Conservation (phyloP, 2,113 vertebrate genomes). For the Cavia porcellus region DNA sequence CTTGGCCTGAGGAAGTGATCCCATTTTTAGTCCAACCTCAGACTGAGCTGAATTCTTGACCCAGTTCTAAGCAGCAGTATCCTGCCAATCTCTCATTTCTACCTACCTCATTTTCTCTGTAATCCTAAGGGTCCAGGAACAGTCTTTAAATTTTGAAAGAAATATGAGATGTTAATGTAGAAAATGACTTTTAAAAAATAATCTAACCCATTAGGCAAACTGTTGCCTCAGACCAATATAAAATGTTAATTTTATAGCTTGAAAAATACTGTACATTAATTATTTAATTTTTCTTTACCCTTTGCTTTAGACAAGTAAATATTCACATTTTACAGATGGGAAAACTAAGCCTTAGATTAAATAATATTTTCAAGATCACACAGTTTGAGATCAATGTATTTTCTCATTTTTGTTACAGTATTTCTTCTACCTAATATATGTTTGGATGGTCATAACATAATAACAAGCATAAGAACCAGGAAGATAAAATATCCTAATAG, state of each 20-base stretch:
- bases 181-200: slow-evolving; percentile 51
- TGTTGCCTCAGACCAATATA: neutral
- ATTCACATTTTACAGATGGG: slow-evolving; percentile 44
- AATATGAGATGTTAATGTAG: neutral
- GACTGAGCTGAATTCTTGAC: slow-evolving; percentile 13
- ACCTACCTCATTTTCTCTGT: neutral
- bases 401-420: slow-evolving; percentile 44
- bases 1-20: neutral
- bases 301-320: slow-evolving; percentile 46
- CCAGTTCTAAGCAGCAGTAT: neutral
- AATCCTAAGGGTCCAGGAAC: neutral
- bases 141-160: slow-evolving; percentile 44
- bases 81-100: neutral
- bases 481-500: neutral
- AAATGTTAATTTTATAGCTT: slow-evolving; percentile 51
- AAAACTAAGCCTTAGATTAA: slow-evolving; percentile 37
- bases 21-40: neutral
- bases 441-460: slow-evolving; percentile 18
- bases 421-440: neutral
- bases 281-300: slow-evolving; percentile 25
- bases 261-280: neutral
- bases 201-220: neutral
- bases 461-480: neutral
- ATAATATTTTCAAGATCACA: neutral
- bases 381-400: slow-evolving; percentile 17